Base-by-base conservation (phyloP, 2,888 invertebrate genomes). In the Bombylius discolor region DNA sequence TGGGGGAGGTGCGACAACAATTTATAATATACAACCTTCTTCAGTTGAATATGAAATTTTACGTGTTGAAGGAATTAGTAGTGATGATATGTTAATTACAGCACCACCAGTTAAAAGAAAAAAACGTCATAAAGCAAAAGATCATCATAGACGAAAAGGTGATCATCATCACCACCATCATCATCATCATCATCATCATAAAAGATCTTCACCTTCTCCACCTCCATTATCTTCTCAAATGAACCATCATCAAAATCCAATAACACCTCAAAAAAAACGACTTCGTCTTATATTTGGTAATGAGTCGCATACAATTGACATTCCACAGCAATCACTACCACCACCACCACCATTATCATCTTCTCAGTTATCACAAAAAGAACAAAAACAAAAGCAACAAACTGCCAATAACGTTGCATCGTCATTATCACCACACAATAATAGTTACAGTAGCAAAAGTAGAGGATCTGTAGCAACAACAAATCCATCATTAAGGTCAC, bases 271-370 rank as follows among this genome's bases (percentile, higher is more conserved):
- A 52, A 85, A 87, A 81, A 93, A 92, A 76, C 82, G 92, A 67
- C 78, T 93, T 70, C 82, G 89, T 68, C 78, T 93, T 68, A 90
- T 89, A 67, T 87, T 92, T 68, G 91, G 92, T 64, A 89, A 90
- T 72, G 92, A 92, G 73, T 87, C 88, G 68, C 87, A 85, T 69
- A 90, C 89, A 69, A 91, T 91, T 70, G 87, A 91, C 78, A 82
- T 92, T 77, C 89, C 91, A 74, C 80, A 85, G 76, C 82, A 81
- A 76, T 77, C 81, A 23, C 23, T 23, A 23, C 13, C 51, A 52
- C 49, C 57, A 55, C 36, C 57, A 14, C 53, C 60, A 49, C 23
- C 23, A n/a, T 61, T 56, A 33, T 60, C 60, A 32, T 56, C 58
- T 48, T 51, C 56, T 12, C 53, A 58, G 23, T 23, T 23, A 23